phyloP scores from a whole-genome alignment of 2,888 invertebrate species.

The Rhingia campestris region DNA sequence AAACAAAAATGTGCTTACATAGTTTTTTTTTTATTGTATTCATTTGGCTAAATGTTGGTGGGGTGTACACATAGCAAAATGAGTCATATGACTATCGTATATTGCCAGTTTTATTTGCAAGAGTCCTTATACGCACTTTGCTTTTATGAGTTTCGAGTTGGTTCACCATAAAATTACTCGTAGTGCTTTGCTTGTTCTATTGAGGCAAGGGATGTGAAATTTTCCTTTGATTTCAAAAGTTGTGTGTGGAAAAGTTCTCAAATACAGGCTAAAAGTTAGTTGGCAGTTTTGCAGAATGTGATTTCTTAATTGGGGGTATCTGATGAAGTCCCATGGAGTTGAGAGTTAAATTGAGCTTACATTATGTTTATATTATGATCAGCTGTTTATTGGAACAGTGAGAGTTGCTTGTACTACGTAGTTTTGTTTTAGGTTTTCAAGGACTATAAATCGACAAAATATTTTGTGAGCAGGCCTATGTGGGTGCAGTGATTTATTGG shows the following conservation, averaged over 20 bases:
- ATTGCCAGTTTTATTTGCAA: conserved; percentile 1
- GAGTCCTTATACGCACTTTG: conserved; percentile 25
- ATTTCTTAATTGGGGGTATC: too few species aligned
- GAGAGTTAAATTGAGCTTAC: too few species aligned
- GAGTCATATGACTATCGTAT: conserved; percentile 21
- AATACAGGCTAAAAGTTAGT: not conserved
- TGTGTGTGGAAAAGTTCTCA: not conserved
- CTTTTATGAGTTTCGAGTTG: conserved; percentile 12
- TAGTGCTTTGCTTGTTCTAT: not conserved
- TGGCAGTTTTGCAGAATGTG: not conserved
- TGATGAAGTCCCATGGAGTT: too few species aligned
- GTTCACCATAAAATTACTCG: not conserved
- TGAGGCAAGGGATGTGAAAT: not conserved
- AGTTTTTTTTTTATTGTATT: not conserved
- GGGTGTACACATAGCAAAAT: not conserved
- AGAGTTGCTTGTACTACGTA: too few species aligned
- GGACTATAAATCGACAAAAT: too few species aligned
- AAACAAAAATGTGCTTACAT: conserved; percentile 42
- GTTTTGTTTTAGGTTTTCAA: too few species aligned
- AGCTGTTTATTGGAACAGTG: too few species aligned
- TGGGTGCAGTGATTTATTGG: too few species aligned
- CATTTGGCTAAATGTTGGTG: not conserved
- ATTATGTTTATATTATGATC: too few species aligned
- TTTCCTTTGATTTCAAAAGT: conserved; percentile 7
- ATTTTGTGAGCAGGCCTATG: too few species aligned